Base-by-base conservation (phyloP, 2,113 vertebrate genomes). In the Notarius lentiginosus region DNA sequence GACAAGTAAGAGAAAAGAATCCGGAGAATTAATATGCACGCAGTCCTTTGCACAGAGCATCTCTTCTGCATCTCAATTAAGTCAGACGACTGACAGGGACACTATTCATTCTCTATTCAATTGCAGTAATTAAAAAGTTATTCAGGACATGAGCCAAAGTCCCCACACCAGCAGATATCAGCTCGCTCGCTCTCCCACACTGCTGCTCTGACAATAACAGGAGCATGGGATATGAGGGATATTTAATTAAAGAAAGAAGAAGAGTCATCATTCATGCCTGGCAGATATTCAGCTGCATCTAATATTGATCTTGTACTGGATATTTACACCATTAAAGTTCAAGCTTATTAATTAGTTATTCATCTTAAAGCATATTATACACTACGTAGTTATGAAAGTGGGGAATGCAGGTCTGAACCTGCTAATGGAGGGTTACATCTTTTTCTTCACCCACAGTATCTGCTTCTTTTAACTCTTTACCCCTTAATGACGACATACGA, bases 61-160 rank as follows among this genome's bases (percentile, higher is more conserved):
- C 72, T 76, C 30, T 60, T 41, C 53, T 12, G 18, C 63, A 83
- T 79, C 63, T 85, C 77, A 85, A 75, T 82, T 82, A 86, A 76
- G 51, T 65, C 18, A 1, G 49, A 47, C 6, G 27, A 79, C 34
- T 83, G 72, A 61, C 79, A 86, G 60, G 20, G 30, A 77, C 49
- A 86, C 5, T 10, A 20, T 82, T 86, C 30, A 70, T 55, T 81
- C 24, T 56, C 75, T 86, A 66, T 20, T 85, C 87, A 85, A 82
- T 68, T 76, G 85, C 84, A 20, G 70, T 70, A 79, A 61, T 86
- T 61, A 66, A 22, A 86, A 22, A 86, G 76, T 77, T 49, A 10
- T 70, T 77, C 72, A 63, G 81, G 63, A 75, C 75, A 34, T 22
- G 27, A 56, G 65, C 61, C 82, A 79, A 8, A 79, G 15, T 65